Percentiles rank a stretch among this genome's conserved stretches.
Conservation (phyloP, 2,888 invertebrate genomes). For the Cotesia congregata region DNA sequence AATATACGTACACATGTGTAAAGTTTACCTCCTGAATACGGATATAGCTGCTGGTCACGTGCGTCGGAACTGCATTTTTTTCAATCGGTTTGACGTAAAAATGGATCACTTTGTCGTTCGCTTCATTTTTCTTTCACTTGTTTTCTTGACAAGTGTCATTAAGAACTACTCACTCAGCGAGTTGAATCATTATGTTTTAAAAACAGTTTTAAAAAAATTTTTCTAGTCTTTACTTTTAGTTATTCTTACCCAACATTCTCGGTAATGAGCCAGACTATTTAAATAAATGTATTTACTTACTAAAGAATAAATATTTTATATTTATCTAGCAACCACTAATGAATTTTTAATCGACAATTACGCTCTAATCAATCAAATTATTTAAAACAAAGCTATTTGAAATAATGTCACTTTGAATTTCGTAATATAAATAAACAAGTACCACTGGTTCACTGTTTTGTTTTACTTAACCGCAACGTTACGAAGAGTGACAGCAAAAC, state of each 20-base stretch:
- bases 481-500: background rate
- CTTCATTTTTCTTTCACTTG: background rate
- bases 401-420: background rate
- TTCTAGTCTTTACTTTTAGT: background rate
- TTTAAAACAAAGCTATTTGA: background rate
- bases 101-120: background rate
- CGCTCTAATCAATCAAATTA: background rate
- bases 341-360: background rate
- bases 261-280: background rate
- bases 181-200: background rate
- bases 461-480: background rate
- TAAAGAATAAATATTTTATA: background rate
- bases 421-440: background rate
- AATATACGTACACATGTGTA: background rate
- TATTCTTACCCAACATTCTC: background rate
- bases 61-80: conserved; percentile 56
- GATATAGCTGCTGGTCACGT: conserved; percentile 58
- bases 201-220: background rate
- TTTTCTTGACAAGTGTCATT: background rate
- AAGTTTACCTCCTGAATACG: too few relatives aligned
- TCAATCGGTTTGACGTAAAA: conserved; percentile 40
- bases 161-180: background rate
- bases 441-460: background rate
- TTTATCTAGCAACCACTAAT: background rate
- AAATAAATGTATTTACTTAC: background rate